Conservation (phyloP, 2,797 vertebrate species). For the Poecilia gillii region DNA sequence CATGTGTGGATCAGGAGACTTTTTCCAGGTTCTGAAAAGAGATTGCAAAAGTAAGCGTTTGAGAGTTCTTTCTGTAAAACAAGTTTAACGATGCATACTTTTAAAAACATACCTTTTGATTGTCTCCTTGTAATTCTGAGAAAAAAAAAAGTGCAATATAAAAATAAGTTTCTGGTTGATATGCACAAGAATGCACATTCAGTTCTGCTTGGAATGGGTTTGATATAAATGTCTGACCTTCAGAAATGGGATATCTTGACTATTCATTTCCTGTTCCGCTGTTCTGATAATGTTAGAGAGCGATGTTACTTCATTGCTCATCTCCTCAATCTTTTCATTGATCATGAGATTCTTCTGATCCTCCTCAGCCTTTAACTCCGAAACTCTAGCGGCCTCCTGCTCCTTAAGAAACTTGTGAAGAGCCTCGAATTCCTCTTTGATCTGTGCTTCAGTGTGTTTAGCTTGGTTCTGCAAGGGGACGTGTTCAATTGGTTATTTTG, state of each 20-base stretch:
- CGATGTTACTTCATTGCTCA: conserved; percentile 69
- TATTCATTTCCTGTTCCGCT: conserved; percentile 79
- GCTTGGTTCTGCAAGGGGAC: conserved; percentile 74
- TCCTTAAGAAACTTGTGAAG: conserved; percentile 78
- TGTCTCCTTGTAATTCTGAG: conserved; percentile 83
- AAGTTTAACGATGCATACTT: not conserved
- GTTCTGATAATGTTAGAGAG: conserved; percentile 76
- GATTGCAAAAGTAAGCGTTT: conserved; percentile 23
- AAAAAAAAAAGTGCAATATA: conserved; percentile 36
- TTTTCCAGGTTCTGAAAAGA: conserved; percentile 79
- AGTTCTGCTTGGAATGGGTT: not conserved
- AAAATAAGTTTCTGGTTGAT: conserved; percentile 1
- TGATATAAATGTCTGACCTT: conserved; percentile 65
- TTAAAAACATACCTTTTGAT: conserved; percentile 74
- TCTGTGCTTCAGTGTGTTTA: conserved; percentile 77
- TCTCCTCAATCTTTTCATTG: conserved; percentile 69
- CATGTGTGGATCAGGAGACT: conserved; percentile 65
- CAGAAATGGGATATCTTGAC: conserved; percentile 77
- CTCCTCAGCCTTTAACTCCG: conserved; percentile 74
- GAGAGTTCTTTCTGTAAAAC: not conserved
- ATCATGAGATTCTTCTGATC: conserved; percentile 74
- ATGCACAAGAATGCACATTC: not conserved
- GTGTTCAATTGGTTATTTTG: conserved; percentile 13
- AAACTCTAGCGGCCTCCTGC: conserved; percentile 76
- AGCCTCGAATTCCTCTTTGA: conserved; percentile 78